phyloP scores from a whole-genome alignment of 2,797 vertebrate species.

The Sitta carolinensis region DNA sequence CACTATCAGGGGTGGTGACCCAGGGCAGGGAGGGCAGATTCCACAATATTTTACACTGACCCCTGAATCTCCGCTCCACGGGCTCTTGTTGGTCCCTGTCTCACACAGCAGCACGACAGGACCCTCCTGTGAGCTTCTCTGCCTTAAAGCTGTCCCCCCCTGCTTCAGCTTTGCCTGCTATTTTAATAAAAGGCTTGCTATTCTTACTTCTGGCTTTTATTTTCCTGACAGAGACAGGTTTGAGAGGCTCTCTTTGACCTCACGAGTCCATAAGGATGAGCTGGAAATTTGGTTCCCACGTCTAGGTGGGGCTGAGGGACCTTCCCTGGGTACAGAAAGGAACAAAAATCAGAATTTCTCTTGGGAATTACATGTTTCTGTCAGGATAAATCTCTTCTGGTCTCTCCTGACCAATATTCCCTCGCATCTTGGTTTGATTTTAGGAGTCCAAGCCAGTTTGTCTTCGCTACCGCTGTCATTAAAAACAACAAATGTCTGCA shows the following conservation, averaged over 20 bases:
- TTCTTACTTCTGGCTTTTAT: neutral
- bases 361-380: neutral
- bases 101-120: neutral
- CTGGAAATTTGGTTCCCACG: neutral
- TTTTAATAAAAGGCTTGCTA: neutral
- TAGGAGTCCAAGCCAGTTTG: neutral
- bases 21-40: neutral
- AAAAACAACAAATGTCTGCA: neutral
- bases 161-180: neutral
- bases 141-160: neutral
- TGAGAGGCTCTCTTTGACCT: neutral
- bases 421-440: neutral
- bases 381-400: neutral
- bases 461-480: neutral
- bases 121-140: slow-evolving; percentile 17
- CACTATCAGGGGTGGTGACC: neutral
- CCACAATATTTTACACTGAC: neutral
- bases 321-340: neutral
- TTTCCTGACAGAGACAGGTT: slow-evolving; percentile 22
- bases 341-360: neutral
- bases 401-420: neutral
- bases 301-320: neutral
- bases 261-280: neutral
- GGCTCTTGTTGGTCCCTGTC: neutral
- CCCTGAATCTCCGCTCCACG: neutral